Conservation (phyloP, 2,113 vertebrate genomes). For the Muntiacus reevesi region DNA sequence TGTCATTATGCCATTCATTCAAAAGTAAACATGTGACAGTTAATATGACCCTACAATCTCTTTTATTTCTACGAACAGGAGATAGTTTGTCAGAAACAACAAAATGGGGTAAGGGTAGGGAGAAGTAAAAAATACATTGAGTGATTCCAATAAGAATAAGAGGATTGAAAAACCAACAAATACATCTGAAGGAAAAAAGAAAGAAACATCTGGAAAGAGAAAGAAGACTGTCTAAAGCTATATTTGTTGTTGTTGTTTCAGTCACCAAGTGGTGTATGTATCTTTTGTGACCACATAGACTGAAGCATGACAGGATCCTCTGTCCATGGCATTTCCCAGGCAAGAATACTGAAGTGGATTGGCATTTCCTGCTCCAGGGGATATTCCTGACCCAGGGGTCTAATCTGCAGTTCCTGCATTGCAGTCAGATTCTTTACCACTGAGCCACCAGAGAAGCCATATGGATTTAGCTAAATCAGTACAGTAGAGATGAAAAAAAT, state of each 20-base stretch:
- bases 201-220: neutral
- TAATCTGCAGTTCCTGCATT: neutral
- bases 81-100: neutral
- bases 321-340: neutral
- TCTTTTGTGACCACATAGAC: neutral
- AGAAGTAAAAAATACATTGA: neutral
- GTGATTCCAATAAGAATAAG: neutral
- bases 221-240: neutral
- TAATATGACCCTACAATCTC: neutral
- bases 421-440: neutral
- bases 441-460: neutral
- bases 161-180: neutral
- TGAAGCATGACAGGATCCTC: neutral
- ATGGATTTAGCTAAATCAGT: neutral
- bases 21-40: neutral
- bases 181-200: neutral
- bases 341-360: neutral
- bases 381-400: neutral
- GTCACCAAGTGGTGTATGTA: neutral
- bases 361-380: neutral
- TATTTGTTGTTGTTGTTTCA: neutral
- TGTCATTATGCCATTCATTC: neutral
- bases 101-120: neutral
- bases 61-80: neutral
- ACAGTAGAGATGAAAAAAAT: neutral